A percentile compares a stretch with the other conserved stretches of the same genome.
Conservation (phyloP, 1,140 invertebrate species). For the Cephus cinctus region DNA sequence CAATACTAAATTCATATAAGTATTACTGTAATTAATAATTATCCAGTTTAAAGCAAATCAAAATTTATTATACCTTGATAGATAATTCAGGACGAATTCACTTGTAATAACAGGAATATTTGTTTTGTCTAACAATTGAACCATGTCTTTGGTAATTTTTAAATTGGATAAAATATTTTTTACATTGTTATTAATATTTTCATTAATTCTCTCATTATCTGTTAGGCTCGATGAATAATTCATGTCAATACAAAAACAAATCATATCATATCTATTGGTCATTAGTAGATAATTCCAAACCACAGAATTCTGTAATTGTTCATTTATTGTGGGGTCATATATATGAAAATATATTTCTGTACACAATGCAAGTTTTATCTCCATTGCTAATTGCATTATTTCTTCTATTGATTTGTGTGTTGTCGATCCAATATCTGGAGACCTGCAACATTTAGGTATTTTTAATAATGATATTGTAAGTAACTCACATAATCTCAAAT, state of each 20-base stretch:
- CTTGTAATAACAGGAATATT: slow-evolving; percentile 56
- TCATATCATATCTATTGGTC: slow-evolving; percentile 33
- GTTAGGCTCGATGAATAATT: slow-evolving; percentile 13
- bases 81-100: slow-evolving; percentile 53
- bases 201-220: slow-evolving; percentile 19
- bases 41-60: neutral
- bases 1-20: neutral
- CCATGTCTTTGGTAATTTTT: slow-evolving; percentile 61
- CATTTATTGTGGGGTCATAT: slow-evolving; percentile 23
- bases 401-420: slow-evolving; percentile 35
- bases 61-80: slow-evolving; percentile 29
- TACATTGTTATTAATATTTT: slow-evolving; percentile 49
- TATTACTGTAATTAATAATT: slow-evolving; percentile 37
- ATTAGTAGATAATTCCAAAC: slow-evolving; percentile 44
- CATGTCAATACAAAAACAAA: slow-evolving; percentile 40
- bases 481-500: neutral
- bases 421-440: slow-evolving; percentile 18
- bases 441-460: slow-evolving; percentile 13
- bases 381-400: slow-evolving; percentile 32
- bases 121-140: slow-evolving; percentile 52
- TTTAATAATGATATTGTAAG: neutral
- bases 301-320: slow-evolving; percentile 26
- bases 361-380: slow-evolving; percentile 34
- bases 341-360: slow-evolving; percentile 45
- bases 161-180: slow-evolving; percentile 56